Evolutionary conservation across 2,888 invertebrate genomes (phyloP).

Genomic region (Choristoneura rosaceana): DNA sequence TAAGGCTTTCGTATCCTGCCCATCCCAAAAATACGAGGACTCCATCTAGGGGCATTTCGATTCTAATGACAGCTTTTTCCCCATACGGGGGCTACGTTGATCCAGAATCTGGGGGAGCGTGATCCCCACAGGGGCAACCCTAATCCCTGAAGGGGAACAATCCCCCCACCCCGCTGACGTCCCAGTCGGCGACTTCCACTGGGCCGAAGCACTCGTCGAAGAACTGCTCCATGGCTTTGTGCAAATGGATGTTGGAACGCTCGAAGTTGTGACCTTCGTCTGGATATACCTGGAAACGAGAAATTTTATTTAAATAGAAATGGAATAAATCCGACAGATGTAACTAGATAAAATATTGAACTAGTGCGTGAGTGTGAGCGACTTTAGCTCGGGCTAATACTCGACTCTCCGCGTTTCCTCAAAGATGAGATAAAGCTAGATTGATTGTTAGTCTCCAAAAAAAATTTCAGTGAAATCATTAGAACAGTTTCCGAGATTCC

Average conservation of each 20-base stretch:
- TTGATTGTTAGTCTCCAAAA: no score
- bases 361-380: no score
- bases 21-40: neutral
- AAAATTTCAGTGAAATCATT: no score
- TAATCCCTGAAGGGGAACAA: conserved; percentile 83
- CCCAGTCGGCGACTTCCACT: conserved; percentile 89
- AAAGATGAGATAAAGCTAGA: no score
- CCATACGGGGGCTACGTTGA: neutral
- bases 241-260: conserved; percentile 91
- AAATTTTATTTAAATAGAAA: neutral
- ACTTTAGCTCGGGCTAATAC: no score
- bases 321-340: neutral
- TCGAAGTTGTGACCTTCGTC: conserved; percentile 93
- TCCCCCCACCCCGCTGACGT: conserved; percentile 85
- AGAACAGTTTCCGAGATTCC: no score
- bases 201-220: conserved; percentile 93
- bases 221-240: conserved; percentile 94
- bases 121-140: conserved; percentile 38
- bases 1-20: neutral
- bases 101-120: conserved; percentile 7
- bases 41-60: neutral
- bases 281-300: conserved; percentile 89
- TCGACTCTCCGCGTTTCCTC: no score
- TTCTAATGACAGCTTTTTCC: neutral
- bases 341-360: no score